Conservation (phyloP, 1,140 invertebrate genomes). For the Papilio dardanus region DNA sequence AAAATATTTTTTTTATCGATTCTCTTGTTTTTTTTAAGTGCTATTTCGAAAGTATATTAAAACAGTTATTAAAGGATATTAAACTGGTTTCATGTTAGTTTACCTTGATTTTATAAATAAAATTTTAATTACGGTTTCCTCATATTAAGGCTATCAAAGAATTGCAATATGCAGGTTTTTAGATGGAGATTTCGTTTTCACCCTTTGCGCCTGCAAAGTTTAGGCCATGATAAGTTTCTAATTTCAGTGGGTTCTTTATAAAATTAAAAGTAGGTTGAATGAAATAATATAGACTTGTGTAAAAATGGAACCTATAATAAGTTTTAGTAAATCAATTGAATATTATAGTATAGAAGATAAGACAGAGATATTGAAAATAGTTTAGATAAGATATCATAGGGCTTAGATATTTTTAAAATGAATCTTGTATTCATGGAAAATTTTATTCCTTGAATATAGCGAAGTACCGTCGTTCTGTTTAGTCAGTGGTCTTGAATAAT, state of each 20-base stretch:
- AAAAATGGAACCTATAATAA: background rate
- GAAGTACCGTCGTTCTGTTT: slow-evolving; percentile 3
- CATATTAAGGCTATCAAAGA: background rate
- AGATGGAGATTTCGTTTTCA: background rate
- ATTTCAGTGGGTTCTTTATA: background rate
- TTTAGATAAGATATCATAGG: background rate
- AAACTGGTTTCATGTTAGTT: background rate
- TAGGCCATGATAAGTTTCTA: too few species aligned
- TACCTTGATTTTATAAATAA: background rate
- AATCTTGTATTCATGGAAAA: slow-evolving; percentile 21
- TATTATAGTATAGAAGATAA: background rate
- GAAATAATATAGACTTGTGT: background rate
- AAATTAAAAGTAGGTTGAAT: background rate
- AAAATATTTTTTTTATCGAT: background rate
- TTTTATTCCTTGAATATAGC: background rate
- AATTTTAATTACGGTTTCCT: background rate
- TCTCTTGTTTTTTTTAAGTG: background rate
- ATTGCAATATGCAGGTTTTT: background rate
- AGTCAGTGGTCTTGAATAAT: slow-evolving; percentile 28
- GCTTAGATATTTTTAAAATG: background rate
- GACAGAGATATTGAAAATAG: background rate
- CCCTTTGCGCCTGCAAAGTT: background rate
- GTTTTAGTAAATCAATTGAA: background rate
- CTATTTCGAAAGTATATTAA: background rate
- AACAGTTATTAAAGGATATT: background rate